Evolutionary conservation across 2,797 vertebrate species (phyloP), one percentile per base, ranked within the genome.

Genomic region (Galago senegalensis): DNA sequence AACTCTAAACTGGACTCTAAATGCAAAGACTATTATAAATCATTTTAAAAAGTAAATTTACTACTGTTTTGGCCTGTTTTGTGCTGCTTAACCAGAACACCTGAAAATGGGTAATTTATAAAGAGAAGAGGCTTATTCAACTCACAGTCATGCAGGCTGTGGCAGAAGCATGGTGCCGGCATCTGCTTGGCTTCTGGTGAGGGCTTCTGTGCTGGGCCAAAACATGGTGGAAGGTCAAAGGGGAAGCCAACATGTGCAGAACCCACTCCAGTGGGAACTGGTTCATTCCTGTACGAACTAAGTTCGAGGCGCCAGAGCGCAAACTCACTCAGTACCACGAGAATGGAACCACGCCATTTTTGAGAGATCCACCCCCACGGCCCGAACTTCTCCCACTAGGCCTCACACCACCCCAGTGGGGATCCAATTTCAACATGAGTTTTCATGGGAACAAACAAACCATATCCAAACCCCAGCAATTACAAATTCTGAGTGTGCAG

Each of bases 1-100:
- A 92, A 73, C 20, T 94, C 84, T 76, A 87, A 83, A 76, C 58
- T 77, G 7, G 7, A 86, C 4, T 83, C 37, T 61, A 53, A 83
- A 27, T 93, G 14, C 67, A 91, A 85, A 61, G 5, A 72, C 49
- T 34, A 83, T 34, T 49, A 56, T 56, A 53, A 89, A 75, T 95
- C 37, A 46, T 67, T 75, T 82, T 85, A n/a, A 79, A 80, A 79
- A 91, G 16, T 37, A 58, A 56, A 5, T 27, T 60, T 7, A 1
- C 56, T 80, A 80, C 7, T 37, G 21, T 56, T 14, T 58, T 37
- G n/a, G 49, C 21, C n/a, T 58, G 23, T 80, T 80, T 37, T 80
- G 77, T 37, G 34, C 53, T 16, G n/a, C n/a, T 80, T 23, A 58
- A 60, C 37, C 53, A 60, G 13, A 80, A 80, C 27, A 60, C 53